phyloP scores from a whole-genome alignment of 2,888 invertebrate species.

The Hymenopus coronatus region DNA sequence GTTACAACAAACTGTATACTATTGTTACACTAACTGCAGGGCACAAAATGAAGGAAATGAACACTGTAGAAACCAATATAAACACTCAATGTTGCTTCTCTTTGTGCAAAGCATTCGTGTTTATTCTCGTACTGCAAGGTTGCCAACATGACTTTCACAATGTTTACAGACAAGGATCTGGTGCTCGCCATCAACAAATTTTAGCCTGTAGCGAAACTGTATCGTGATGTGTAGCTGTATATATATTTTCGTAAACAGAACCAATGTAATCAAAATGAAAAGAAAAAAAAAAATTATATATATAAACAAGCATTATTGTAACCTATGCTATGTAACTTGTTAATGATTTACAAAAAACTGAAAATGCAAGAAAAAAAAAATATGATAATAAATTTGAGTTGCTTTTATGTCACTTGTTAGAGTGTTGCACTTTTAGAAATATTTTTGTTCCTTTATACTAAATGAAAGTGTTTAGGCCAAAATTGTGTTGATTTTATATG shows the following conservation, averaged over 20 bases:
- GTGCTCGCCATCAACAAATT: neutral
- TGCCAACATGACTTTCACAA: neutral
- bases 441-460: constrained; percentile 6
- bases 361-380: neutral
- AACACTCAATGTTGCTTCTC: neutral
- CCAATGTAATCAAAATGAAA: neutral
- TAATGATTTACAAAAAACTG: constrained; percentile 11
- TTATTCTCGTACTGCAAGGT: neutral
- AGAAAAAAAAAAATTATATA: neutral
- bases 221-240: constrained; percentile 14
- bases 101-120: neutral
- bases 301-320: neutral
- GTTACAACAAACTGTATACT: too few species aligned
- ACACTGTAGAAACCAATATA: neutral
- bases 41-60: neutral
- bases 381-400: neutral
- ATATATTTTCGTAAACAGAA: constrained; percentile 16
- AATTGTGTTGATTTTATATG: constrained; percentile 18
- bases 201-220: neutral
- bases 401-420: constrained; percentile 29
- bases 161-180: neutral
- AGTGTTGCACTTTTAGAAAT: constrained; percentile 23
- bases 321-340: neutral
- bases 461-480: constrained; percentile 12
- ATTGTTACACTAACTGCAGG: neutral